Evolutionary conservation across 2,113 vertebrate genomes (phyloP).

Genomic region (Pygoscelis antarcticus): DNA sequence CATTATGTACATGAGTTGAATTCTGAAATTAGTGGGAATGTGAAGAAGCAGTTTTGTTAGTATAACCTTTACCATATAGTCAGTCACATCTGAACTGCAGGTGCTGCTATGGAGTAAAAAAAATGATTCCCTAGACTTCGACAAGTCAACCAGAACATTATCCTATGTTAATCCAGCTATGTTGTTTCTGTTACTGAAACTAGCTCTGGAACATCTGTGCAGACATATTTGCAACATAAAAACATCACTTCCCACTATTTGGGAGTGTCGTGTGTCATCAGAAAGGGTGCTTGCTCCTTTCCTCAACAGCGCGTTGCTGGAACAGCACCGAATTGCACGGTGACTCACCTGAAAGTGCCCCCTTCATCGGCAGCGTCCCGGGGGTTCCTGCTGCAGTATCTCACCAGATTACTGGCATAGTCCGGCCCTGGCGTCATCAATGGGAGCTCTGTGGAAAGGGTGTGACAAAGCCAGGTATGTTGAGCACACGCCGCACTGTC

Average conservation of each 20-base stretch:
- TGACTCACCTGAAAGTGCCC: neutral
- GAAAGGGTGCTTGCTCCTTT: neutral
- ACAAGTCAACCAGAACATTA: neutral
- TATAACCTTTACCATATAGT: neutral
- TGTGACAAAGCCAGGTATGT: neutral
- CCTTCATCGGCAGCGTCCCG: neutral
- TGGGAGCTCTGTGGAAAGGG: neutral
- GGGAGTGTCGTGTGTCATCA: neutral
- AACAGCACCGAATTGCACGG: neutral
- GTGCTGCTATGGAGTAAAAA: neutral
- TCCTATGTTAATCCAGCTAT: neutral
- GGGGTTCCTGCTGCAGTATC: neutral
- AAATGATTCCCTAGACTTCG: neutral
- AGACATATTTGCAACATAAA: neutral
- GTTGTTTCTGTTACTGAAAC: neutral
- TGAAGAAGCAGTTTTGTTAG: neutral
- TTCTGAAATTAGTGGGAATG: neutral
- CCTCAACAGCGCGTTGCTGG: accelerated
- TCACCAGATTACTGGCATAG: neutral
- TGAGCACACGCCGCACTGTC: neutral
- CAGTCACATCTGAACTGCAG: neutral
- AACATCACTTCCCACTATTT: neutral
- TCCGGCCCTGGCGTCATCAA: neutral
- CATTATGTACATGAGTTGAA: neutral
- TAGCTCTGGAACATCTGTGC: neutral